Percentiles rank a stretch among this genome's conserved stretches.
Conservation (phyloP, 2,888 invertebrate species). For the Leptarthrus brevirostris region DNA sequence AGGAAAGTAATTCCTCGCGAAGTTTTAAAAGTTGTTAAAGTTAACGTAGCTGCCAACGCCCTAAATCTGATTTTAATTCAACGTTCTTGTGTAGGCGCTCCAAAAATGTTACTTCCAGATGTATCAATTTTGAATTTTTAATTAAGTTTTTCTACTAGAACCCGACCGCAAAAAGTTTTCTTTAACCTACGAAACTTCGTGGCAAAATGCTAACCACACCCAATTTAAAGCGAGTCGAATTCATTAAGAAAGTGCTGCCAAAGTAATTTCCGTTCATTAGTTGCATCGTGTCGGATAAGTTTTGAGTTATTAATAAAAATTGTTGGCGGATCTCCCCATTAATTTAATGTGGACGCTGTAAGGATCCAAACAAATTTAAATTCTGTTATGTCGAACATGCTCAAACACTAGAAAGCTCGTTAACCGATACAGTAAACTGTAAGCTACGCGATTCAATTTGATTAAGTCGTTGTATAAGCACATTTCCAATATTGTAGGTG, state of each 20-base stretch:
- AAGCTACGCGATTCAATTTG: too few relatives aligned
- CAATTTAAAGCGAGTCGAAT: neutral
- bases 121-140: constrained; percentile 42
- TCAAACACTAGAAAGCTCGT: too few relatives aligned
- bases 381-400: too few relatives aligned
- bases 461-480: too few relatives aligned
- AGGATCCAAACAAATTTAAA: too few relatives aligned
- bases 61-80: constrained; percentile 32
- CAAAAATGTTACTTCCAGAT: neutral
- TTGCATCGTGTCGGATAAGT: constrained; percentile 21
- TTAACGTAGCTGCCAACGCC: neutral
- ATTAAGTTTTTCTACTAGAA: constrained; percentile 5
- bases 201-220: constrained; percentile 14
- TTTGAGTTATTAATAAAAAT: constrained; percentile 27
- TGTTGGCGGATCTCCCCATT: too few relatives aligned
- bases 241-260: constrained; percentile 1
- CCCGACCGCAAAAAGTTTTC: too few relatives aligned
- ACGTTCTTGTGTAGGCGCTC: neutral
- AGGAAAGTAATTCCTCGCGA: too few relatives aligned
- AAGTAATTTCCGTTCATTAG: constrained; percentile 35
- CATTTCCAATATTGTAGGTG: too few relatives aligned
- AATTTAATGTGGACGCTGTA: too few relatives aligned
- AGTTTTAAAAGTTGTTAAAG: constrained; percentile 20
- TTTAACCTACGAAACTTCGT: neutral
- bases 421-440: too few relatives aligned